phyloP scores from a whole-genome alignment of 1,140 invertebrate species.

The Heliconius congener region DNA sequence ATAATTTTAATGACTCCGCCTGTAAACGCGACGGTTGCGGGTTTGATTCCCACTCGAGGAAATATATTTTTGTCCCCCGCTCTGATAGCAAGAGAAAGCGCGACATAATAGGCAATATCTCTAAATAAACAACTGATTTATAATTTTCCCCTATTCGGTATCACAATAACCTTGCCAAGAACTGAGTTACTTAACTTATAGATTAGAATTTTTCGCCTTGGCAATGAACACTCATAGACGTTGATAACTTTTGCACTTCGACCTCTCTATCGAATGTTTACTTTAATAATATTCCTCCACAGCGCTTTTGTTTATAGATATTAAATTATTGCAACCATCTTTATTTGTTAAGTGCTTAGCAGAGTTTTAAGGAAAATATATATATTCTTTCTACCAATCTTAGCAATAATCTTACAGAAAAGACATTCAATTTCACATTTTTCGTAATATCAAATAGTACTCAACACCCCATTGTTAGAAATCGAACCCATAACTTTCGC shows the following conservation, averaged over 20 bases:
- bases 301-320: neutral
- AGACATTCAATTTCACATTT: no score
- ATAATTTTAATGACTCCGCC: no score
- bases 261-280: neutral
- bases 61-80: no score
- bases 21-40: no score
- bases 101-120: no score
- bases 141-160: neutral
- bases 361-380: neutral
- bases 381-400: no score
- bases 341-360: slow-evolving; percentile 1
- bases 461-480: no score
- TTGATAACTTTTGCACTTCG: neutral
- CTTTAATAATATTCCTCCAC: neutral
- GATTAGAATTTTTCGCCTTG: slow-evolving; percentile 14
- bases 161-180: neutral
- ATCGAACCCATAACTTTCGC: no score
- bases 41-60: no score
- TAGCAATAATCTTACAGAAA: neutral
- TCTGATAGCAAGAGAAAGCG: no score
- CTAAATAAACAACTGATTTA: neutral
- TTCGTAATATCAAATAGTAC: no score
- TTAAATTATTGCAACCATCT: neutral
- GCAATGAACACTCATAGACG: slow-evolving; percentile 1
- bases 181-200: neutral